phyloP scores from a whole-genome alignment of 1,140 invertebrate genomes.

The Drosophila lini region DNA sequence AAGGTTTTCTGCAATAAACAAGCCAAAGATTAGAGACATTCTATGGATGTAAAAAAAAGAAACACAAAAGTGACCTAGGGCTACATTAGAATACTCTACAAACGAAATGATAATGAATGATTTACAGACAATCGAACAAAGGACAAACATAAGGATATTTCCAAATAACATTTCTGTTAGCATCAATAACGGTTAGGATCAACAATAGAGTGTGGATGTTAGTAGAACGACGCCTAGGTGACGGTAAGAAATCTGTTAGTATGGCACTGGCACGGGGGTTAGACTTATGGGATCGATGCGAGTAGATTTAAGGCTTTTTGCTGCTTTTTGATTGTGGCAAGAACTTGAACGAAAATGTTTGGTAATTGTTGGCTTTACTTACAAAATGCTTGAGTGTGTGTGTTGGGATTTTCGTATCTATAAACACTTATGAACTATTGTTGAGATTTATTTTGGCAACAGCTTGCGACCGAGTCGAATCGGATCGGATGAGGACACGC shows the following conservation, averaged over 20 bases:
- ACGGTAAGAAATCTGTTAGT: conserved; percentile 58
- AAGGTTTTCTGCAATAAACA: conserved; percentile 68
- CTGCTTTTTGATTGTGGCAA: conserved; percentile 65
- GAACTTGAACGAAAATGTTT: conserved; percentile 65
- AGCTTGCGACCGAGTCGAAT: conserved; percentile 28
- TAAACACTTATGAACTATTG: conserved; percentile 67
- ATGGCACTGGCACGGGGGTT: conserved; percentile 51
- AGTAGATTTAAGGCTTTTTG: conserved; percentile 63
- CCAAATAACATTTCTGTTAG: conserved; percentile 72
- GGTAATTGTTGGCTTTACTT: conserved; percentile 74
- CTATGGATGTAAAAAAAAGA: neutral
- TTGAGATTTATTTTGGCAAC: conserved; percentile 44
- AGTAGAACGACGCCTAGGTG: conserved; percentile 66
- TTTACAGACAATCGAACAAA: conserved; percentile 62
- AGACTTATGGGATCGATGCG: conserved; percentile 50
- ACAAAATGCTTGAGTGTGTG: conserved; percentile 76
- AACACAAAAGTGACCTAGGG: conserved; percentile 70
- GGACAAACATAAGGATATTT: conserved; percentile 52
- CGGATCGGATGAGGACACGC: conserved; percentile 16
- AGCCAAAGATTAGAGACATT: conserved; percentile 31
- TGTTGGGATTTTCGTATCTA: conserved; percentile 59
- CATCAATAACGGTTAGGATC: conserved; percentile 40
- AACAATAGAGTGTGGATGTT: conserved; percentile 47
- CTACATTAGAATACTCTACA: conserved; percentile 69
- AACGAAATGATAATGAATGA: conserved; percentile 62